phyloP scores from a whole-genome alignment of 2,888 invertebrate species.

The Crossocerus cetratus region DNA sequence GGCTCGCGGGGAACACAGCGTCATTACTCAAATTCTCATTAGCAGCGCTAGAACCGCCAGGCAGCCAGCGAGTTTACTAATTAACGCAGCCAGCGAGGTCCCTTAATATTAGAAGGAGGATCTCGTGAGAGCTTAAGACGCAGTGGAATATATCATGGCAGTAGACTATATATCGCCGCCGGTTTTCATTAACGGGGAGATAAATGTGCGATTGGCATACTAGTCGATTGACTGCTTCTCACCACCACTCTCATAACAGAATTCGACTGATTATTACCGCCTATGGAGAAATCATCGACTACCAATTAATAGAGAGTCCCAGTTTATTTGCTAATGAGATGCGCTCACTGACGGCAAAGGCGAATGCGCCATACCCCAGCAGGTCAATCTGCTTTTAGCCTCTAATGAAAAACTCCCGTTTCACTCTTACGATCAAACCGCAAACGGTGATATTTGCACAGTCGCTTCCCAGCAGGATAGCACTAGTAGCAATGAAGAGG shows the following conservation, averaged over 20 bases:
- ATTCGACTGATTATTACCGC: not conserved
- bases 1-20: slow-evolving; percentile 59
- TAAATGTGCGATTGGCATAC: slow-evolving; percentile 57
- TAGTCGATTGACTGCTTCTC: slow-evolving; percentile 29
- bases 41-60: slow-evolving; percentile 64
- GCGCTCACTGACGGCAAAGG: too few species aligned
- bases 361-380: too few species aligned
- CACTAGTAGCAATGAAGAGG: too few species aligned
- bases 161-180: slow-evolving; percentile 48
- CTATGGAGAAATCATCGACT: not conserved
- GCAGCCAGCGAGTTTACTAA: slow-evolving; percentile 71
- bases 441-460: too few species aligned
- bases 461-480: too few species aligned
- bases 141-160: slow-evolving; percentile 51
- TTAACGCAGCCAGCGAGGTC: slow-evolving; percentile 68
- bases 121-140: slow-evolving; percentile 46
- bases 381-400: too few species aligned
- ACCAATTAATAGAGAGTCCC: not conserved
- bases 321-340: too few species aligned
- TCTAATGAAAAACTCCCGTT: too few species aligned
- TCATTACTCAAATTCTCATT: slow-evolving; percentile 75
- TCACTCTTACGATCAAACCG: too few species aligned
- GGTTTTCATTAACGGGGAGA: slow-evolving; percentile 63
- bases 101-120: slow-evolving; percentile 62
- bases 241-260: not conserved